Base-by-base conservation (phyloP, 2,113 vertebrate genomes). In the Amphiprion percula region DNA sequence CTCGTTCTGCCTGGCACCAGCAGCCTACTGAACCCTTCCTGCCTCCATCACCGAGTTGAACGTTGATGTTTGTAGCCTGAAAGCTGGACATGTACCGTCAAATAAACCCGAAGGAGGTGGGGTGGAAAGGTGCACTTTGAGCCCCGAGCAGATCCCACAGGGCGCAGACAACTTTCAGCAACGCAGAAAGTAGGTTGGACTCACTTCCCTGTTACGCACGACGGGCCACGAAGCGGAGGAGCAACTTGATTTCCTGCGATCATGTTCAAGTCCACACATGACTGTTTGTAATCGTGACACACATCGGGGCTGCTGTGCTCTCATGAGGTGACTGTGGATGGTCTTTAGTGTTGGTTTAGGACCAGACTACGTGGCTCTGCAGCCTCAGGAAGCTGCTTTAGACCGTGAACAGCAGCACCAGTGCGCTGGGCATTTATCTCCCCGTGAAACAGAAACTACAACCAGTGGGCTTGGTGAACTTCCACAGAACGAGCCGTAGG, bases 201-300 rank as follows among this genome's bases (percentile, higher is more conserved):
- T 74, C 64, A 90, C 91, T 91, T 92, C 86, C 89, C 88, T 83
- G 69, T 91, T 84, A 11, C 56, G 49, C 83, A 52, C 69, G 12
- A 44, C 5, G 4, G 52, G 52, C 15, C 47, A 50, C 44, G 0
- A 23, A 26, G 24, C 33, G 26, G 17, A 41, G 65, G n/a, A 56
- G 68, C 62, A 84, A 65, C 50, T 50, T 65, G 76, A 85, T 88
- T 92, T 91, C 91, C 91, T 92, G 89, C 5, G 47, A 65, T 62
- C 67, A 69, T 50, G 58, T 67, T 80, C 73, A 72, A 49, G 63
- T 75, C 52, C 30, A 59, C 47, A 50, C 59, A 63, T n/a, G 75
- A 68, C 49, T 0, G 1, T 14, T 1, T 16, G 44, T 1, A 26
- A 17, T 24, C 0, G 11, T 21, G 1, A 23, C 7, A 10, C 9